Base-by-base conservation (phyloP, 2,797 vertebrate genomes). In the Enteromius afrohamiltoni region DNA sequence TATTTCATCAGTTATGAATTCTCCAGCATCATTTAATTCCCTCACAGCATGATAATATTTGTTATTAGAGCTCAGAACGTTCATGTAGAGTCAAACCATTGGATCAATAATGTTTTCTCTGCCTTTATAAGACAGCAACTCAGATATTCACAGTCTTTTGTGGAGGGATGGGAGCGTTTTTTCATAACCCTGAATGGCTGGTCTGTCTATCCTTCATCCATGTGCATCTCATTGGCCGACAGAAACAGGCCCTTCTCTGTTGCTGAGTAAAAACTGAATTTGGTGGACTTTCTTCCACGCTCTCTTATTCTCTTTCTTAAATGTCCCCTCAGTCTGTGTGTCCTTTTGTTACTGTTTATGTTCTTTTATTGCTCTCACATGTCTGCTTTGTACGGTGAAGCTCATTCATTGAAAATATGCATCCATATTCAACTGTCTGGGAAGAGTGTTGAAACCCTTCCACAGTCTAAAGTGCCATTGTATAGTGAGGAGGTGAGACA, bases 301-400 rank as follows among this genome's bases (percentile, higher is more conserved):
- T 55, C 70, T 42, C 45, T 62, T 47, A 84, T 64, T 88, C 55
- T 71, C 19, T 80, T 42, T 82, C 10, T 49, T 84, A 82, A 83
- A 40, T 62, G 85, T 76, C 73, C 55, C 84, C 77, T 76, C 58
- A 69, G 68, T 75, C 84, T 69, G 42, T 86, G 64, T 80, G 55
- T n/a, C 86, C 37, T 70, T 79, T 75, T 64, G 55, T 90, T 83
- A 26, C 21, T n/a, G 21, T 71, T 88, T 79, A 73, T 86, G 67
- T 86, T 79, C 62, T 85, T 53, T 75, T 87, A 53, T 69, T 82
- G 84, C 79, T 90, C 76, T 82, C 70, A 87, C 82, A 60, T 82
- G 81, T 88, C 82, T 68, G 45, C 81, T 75, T 51, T 83, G 60
- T 78, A 82, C 3, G 21, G 67, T 84, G 53, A 83, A 84, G 71